Evolutionary conservation across 2,797 vertebrate species (phyloP).

Genomic region (Melopsittacus undulatus): DNA sequence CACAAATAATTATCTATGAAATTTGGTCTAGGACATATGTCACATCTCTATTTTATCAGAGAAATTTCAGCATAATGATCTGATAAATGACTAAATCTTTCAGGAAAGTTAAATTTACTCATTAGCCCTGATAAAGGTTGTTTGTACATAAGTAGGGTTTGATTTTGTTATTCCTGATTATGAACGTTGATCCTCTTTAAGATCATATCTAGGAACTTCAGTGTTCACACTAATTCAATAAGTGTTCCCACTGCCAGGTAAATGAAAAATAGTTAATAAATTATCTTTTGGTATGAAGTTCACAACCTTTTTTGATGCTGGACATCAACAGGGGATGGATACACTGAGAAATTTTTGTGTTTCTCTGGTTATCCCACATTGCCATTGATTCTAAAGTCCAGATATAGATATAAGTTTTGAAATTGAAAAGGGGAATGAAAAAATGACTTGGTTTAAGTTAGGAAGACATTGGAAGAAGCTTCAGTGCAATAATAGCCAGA

Average conservation of each 20-base stretch:
- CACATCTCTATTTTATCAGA: background rate
- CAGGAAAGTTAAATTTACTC: constrained; percentile 17
- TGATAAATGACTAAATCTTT: constrained; percentile 41
- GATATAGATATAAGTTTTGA: background rate
- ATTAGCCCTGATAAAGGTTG: background rate
- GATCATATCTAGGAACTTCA: background rate
- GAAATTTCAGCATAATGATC: background rate
- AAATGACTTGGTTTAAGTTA: background rate
- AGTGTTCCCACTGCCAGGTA: background rate
- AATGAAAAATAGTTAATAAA: background rate
- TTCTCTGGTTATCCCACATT: background rate
- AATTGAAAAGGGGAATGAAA: background rate
- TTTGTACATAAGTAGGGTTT: background rate
- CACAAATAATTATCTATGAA: background rate
- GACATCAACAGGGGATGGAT: background rate
- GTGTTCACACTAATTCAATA: background rate
- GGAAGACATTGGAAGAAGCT: background rate
- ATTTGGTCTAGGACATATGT: background rate
- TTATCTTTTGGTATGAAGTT: background rate
- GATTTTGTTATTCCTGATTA: background rate
- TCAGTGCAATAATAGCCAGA: background rate
- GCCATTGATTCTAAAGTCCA: background rate
- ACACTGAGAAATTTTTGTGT: background rate
- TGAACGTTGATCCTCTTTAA: background rate
- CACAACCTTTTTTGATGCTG: background rate